These are phyloP conservation scores for Allacma fusca DNA, from an alignment of 2,888 invertebrate species.

Conservation along the genomic window DNA sequence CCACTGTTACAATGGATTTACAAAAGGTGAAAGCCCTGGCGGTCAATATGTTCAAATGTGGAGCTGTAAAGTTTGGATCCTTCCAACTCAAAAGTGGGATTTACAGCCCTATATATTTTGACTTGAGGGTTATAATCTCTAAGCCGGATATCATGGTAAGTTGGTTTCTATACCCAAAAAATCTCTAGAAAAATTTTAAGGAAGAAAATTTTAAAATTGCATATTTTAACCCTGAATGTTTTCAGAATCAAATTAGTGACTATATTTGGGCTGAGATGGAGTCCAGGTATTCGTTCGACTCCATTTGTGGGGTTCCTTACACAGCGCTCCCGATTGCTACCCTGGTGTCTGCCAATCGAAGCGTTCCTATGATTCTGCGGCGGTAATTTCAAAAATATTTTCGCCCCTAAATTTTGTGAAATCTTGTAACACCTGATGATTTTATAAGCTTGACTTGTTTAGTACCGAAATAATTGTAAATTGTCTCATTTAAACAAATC, in stretches of 20 bases:
- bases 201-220: background rate
- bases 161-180: background rate
- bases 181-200: no score
- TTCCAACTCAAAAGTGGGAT: slow-evolving; percentile 92
- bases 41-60: slow-evolving; percentile 75
- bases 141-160: slow-evolving; percentile 87
- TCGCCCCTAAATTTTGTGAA: no score
- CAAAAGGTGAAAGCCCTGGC: slow-evolving; percentile 72
- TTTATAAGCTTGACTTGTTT: no score
- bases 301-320: slow-evolving; percentile 95
- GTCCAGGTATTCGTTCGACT: slow-evolving; percentile 68
- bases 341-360: slow-evolving; percentile 75
- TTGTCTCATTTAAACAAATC: no score
- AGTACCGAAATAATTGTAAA: no score
- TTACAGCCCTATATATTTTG: slow-evolving; percentile 93
- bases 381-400: slow-evolving; percentile 58
- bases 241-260: slow-evolving; percentile 66
- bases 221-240: background rate
- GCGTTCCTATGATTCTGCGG: slow-evolving; percentile 86
- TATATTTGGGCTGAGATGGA: slow-evolving; percentile 69
- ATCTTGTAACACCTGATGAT: no score
- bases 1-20: slow-evolving; percentile 36
- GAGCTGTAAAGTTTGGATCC: slow-evolving; percentile 91
- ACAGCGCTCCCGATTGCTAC: slow-evolving; percentile 96
- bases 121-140: slow-evolving; percentile 90